These are phyloP conservation scores for Habropoda laboriosa DNA, from an alignment of 1,140 invertebrate species.

Conservation along the genomic window DNA sequence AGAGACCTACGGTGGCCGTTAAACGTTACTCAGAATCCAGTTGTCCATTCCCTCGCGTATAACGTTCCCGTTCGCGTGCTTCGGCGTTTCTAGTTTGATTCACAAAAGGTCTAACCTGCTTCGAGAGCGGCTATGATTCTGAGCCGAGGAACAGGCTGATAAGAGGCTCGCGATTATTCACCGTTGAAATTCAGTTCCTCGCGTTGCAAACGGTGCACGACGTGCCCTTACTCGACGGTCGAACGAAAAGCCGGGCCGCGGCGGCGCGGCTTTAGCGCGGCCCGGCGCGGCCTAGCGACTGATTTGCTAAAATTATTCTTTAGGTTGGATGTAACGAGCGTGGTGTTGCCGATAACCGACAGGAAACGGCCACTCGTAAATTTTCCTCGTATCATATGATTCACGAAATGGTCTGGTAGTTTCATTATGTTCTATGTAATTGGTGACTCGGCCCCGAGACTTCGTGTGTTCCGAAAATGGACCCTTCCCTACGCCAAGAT, in stretches of 20 bases:
- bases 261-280: too few species aligned
- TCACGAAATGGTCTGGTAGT: conserved; percentile 46
- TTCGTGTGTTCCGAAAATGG: conserved; percentile 22
- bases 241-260: conserved; percentile 40
- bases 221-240: not conserved
- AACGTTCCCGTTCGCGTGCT: conserved; percentile 45
- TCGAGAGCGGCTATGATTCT: conserved; percentile 21
- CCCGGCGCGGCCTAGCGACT: conserved; percentile 29
- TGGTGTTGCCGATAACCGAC: conserved; percentile 46
- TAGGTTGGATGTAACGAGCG: conserved; percentile 39
- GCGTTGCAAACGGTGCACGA: conserved; percentile 15
- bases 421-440: conserved; percentile 49
- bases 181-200: conserved; percentile 38
- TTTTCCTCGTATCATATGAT: conserved; percentile 48
- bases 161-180: conserved; percentile 43
- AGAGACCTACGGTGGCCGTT: not conserved
- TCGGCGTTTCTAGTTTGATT: conserved; percentile 46
- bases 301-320: conserved; percentile 49
- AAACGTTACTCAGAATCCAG: not conserved
- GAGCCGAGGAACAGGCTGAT: conserved; percentile 25
- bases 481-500: conserved; percentile 29
- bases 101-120: conserved; percentile 36
- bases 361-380: conserved; percentile 45
- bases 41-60: conserved; percentile 37
- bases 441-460: conserved; percentile 13